Evolutionary conservation across 2,113 vertebrate genomes (phyloP), one percentile per base, ranked within the genome.

Genomic region (Trematocara unimaculatum): DNA sequence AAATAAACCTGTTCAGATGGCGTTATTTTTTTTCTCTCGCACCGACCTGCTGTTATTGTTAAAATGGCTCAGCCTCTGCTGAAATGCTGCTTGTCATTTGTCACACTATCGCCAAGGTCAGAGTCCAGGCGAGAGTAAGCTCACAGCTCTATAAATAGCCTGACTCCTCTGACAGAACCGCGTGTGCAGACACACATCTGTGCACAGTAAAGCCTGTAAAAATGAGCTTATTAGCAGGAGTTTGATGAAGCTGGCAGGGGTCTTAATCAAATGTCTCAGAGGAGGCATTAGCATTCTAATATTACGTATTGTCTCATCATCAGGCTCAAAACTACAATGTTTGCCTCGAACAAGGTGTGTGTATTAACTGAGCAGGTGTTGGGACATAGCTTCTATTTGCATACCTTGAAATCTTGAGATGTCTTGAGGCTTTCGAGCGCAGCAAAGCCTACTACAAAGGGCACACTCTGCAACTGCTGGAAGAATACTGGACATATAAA

Each of bases 91-190:
- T 72, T 26, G 80, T 92, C 89, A 87, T 92, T 92, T 90, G 88
- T 92, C 92, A 92, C 83, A 58, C 81, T 85, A 77, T 79, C 83
- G 79, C 82, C 93, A 94, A 94, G 94, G 94, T 95, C 93, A 91
- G 74, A 51, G 89, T 87, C 87, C 88, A 89, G 78, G 80, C 74
- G 18, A 88, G 87, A 89, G 62, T 85, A 85, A 87, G 84, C 89
- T 90, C 40, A 47, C 84, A 1, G 80, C 47, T 81, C 89, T 89
- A 93, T 93, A 93, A 92, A 94, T 93, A 92, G 84, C 70, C 53
- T 2, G 51, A 78, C 74, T 70, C 17, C 81, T 64, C 55, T 77
- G 12, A 82, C 77, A 35, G 67, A 17, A 8, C 15, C 14, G 38
- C 79, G 13, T 42, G 23, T 23, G 78, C 49, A 77, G 15, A 17